A percentile compares a stretch with the other conserved stretches of the same genome.
Evolutionary conservation across 2,888 invertebrate species (phyloP).

Genomic region (Lepas anatifera): DNA sequence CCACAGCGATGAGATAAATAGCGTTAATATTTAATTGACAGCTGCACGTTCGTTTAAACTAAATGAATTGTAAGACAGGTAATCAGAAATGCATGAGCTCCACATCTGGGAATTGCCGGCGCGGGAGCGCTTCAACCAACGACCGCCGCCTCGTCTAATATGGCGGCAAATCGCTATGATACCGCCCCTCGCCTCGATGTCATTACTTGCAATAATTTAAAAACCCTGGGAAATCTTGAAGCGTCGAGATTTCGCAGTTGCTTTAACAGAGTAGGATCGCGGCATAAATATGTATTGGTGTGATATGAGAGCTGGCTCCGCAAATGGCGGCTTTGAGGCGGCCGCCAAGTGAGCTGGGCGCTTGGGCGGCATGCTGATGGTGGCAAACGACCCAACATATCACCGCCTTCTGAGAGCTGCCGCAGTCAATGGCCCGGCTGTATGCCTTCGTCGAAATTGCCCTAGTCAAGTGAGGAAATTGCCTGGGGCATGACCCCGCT

Average conservation of each 20-base stretch:
- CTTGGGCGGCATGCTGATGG: not conserved
- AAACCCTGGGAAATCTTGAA: not conserved
- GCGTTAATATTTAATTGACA: conserved; percentile 11
- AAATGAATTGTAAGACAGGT: conserved; percentile 7
- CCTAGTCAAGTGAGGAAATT: not conserved
- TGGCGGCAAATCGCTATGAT: conserved; percentile 1
- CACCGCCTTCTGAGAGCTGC: not conserved
- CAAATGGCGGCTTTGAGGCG: not conserved
- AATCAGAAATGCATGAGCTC: conserved; percentile 12
- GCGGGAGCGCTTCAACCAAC: not conserved
- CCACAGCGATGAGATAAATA: not conserved
- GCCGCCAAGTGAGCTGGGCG: not conserved
- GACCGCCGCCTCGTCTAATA: not conserved
- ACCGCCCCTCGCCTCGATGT: not conserved
- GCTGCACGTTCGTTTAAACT: not conserved
- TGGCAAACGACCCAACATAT: not conserved
- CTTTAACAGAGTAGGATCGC: not conserved
- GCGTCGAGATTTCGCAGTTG: not conserved
- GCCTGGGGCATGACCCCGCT: no score
- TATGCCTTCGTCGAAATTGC: not conserved
- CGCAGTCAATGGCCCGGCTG: not conserved
- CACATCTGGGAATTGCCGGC: not conserved
- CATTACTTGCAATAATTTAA: conserved; percentile 10
- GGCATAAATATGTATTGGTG: conserved; percentile 3
- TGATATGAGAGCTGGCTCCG: not conserved